A percentile compares a stretch with the other conserved stretches of the same genome.
Conservation (phyloP, 2,113 vertebrate genomes). For the Gorsachius goisagi region DNA sequence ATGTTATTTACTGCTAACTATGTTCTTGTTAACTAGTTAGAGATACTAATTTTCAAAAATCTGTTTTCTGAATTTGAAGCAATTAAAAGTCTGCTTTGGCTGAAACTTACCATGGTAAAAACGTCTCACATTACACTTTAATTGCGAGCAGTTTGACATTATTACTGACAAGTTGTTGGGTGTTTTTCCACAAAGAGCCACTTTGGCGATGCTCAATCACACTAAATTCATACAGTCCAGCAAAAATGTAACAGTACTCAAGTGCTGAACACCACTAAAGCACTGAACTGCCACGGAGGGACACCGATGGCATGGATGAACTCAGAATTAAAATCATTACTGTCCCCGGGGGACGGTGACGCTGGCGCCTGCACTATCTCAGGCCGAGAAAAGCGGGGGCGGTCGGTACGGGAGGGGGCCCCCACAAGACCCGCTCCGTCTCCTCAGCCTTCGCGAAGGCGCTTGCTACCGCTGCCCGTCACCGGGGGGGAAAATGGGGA, state of each 20-base stretch:
- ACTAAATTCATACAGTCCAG: background rate
- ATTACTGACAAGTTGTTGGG: background rate
- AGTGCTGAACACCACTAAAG: rapidly evolving
- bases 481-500: background rate
- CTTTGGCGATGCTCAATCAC: background rate
- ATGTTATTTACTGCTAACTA: background rate
- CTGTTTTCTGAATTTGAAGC: background rate
- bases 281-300: background rate
- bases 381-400: background rate
- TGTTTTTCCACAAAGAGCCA: background rate
- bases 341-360: background rate
- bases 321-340: background rate
- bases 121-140: rapidly evolving
- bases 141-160: background rate
- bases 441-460: background rate
- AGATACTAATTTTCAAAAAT: background rate
- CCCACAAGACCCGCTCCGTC: background rate
- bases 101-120: background rate
- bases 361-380: rapidly evolving
- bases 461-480: background rate
- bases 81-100: background rate
- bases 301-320: background rate
- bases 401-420: too few species aligned
- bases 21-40: background rate
- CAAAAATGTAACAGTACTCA: rapidly evolving